These are phyloP conservation scores for Rutpela maculata DNA, from an alignment of 2,888 invertebrate genomes.

Conservation along the genomic window DNA sequence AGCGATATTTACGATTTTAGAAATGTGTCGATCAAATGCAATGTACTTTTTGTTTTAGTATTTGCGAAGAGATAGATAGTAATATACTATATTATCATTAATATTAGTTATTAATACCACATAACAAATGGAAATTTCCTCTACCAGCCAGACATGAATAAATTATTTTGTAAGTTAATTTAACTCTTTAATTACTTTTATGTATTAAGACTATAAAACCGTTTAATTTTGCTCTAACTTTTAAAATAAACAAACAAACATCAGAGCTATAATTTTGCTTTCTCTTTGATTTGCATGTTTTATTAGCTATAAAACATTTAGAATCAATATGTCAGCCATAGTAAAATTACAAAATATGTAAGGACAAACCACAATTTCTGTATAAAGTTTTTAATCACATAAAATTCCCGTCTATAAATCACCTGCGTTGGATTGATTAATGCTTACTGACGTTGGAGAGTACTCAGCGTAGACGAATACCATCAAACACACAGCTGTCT, in stretches of 20 bases:
- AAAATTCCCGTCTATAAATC: not conserved
- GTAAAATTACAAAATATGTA: slow-evolving; percentile 1
- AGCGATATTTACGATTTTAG: no score
- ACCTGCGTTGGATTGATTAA: not conserved
- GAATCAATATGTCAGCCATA: not conserved
- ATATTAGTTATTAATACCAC: not conserved
- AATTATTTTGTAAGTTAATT: not conserved
- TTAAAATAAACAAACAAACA: not conserved
- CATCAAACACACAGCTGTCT: not conserved
- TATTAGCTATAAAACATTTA: not conserved
- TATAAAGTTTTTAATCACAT: not conserved
- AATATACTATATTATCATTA: not conserved
- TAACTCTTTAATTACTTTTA: not conserved
- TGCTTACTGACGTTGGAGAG: not conserved
- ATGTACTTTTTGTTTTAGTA: no score
- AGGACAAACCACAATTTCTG: not conserved
- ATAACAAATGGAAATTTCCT: not conserved
- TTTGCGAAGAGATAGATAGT: no score
- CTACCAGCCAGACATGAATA: not conserved
- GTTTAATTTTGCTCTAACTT: slow-evolving; percentile 7
- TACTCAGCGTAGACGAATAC: not conserved
- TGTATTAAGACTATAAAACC: not conserved
- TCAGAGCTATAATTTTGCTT: slow-evolving; percentile 1
- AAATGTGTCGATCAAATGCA: no score
- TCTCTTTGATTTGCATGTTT: slow-evolving; percentile 4